Percentiles rank a stretch among this genome's conserved stretches.
These are phyloP conservation scores for Hemithea aestivaria DNA, from an alignment of 2,888 invertebrate species.

Conservation along the genomic window DNA sequence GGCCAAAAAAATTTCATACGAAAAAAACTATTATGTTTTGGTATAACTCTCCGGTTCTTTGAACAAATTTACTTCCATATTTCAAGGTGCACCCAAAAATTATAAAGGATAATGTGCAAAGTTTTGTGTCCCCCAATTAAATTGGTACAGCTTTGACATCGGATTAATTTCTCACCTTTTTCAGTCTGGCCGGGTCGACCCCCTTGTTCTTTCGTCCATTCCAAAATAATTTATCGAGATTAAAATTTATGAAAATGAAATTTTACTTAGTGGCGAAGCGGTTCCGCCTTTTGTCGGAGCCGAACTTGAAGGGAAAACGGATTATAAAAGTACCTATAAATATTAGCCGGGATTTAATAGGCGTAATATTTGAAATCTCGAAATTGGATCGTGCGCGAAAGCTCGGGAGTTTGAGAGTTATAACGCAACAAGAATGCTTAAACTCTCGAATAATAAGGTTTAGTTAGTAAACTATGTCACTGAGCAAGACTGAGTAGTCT, in stretches of 20 bases:
- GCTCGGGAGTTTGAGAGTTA: background rate
- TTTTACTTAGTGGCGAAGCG: conserved; percentile 37
- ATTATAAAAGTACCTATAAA: conserved; percentile 16
- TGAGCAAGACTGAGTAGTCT: background rate
- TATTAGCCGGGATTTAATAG: conserved; percentile 10
- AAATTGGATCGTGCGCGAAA: background rate
- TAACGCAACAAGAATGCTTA: background rate
- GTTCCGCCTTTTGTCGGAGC: conserved; percentile 31
- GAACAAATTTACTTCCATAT: background rate
- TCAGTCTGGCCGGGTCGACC: conserved; percentile 32
- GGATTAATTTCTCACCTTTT: conserved; percentile 49
- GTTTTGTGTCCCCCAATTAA: conserved; percentile 41
- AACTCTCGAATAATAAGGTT: conserved; percentile 1
- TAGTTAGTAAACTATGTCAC: background rate
- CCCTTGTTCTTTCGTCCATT: conserved; percentile 40
- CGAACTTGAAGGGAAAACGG: conserved; percentile 19
- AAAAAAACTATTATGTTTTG: too few relatives aligned
- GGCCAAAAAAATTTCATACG: too few relatives aligned
- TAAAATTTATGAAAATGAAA: conserved; percentile 49
- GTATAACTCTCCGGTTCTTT: too few relatives aligned
- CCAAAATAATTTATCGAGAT: conserved; percentile 50
- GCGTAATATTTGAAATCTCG: conserved; percentile 14
- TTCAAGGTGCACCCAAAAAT: conserved; percentile 11
- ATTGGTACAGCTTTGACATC: conserved; percentile 44
- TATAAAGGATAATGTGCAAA: conserved; percentile 37